phyloP scores from a whole-genome alignment of 2,113 vertebrate species.

The Erythrocebus patas region DNA sequence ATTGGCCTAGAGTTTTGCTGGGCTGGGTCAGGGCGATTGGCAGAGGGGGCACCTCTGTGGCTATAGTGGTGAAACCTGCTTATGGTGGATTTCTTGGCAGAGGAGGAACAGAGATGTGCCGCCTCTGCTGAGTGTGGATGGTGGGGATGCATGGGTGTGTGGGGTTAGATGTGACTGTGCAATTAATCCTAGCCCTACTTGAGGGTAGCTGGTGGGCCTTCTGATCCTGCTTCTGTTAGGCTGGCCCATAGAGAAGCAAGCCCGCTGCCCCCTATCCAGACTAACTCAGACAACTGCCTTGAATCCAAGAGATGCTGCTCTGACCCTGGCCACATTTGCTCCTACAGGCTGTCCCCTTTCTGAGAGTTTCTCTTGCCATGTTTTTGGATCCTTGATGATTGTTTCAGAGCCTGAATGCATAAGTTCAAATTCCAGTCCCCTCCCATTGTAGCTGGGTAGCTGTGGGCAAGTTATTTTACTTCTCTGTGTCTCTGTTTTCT shows the following conservation, averaged over 20 bases:
- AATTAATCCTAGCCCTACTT: neutral
- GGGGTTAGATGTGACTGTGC: no score
- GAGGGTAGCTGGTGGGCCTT: neutral
- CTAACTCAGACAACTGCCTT: accelerated
- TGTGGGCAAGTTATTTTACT: neutral
- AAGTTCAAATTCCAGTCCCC: neutral
- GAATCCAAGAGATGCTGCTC: neutral
- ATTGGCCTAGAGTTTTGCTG: neutral
- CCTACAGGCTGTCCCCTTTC: neutral
- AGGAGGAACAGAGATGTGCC: accelerated
- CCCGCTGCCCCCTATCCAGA: accelerated
- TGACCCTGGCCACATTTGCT: accelerated
- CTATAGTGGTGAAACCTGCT: neutral
- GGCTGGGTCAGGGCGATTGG: neutral
- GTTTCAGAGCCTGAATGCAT: neutral
- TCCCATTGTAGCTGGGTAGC: neutral
- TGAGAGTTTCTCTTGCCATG: neutral
- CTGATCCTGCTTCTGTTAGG: neutral
- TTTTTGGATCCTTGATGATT: no score
- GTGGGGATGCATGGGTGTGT: neutral
- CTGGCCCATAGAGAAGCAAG: neutral
- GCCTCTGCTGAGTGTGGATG: accelerated
- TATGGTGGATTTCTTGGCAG: accelerated
- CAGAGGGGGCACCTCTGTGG: accelerated
- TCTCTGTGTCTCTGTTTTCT: neutral